Conservation (phyloP, 2,888 invertebrate genomes). For the Habrosyne pyritoides region DNA sequence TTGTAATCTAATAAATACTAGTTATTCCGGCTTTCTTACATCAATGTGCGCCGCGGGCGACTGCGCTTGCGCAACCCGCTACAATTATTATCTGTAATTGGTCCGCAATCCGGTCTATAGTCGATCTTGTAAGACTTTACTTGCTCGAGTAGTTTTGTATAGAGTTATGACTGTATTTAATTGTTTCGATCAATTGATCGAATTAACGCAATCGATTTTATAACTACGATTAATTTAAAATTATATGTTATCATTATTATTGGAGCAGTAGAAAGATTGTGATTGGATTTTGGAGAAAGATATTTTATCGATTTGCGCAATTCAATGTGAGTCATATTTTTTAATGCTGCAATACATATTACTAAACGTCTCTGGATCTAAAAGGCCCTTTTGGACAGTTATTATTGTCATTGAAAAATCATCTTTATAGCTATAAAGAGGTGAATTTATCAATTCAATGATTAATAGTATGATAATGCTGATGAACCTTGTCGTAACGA, state of each 20-base stretch:
- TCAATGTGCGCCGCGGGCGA: constrained; percentile 27
- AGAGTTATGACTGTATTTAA: constrained; percentile 3
- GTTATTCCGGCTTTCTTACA: constrained; percentile 41
- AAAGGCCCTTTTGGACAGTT: too few relatives aligned
- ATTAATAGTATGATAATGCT: too few relatives aligned
- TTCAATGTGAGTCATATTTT: too few relatives aligned
- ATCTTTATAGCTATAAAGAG: too few relatives aligned
- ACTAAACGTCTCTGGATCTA: too few relatives aligned
- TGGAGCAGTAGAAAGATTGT: not conserved
- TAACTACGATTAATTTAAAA: not conserved
- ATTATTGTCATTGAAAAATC: too few relatives aligned
- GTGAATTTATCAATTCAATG: too few relatives aligned
- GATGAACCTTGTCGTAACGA: too few relatives aligned
- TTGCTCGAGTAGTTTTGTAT: constrained; percentile 7
- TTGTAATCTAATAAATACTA: constrained; percentile 19
- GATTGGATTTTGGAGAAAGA: not conserved
- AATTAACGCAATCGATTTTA: not conserved
- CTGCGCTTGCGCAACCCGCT: constrained; percentile 44
- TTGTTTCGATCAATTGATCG: not conserved
- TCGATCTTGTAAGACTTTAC: constrained; percentile 10
- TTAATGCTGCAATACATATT: too few relatives aligned
- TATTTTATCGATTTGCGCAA: not conserved
- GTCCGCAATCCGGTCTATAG: constrained; percentile 27
- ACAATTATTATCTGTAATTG: constrained; percentile 47
- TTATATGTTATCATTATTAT: not conserved